Evolutionary conservation across 2,888 invertebrate species (phyloP).

Genomic region (Agrotis segetum): DNA sequence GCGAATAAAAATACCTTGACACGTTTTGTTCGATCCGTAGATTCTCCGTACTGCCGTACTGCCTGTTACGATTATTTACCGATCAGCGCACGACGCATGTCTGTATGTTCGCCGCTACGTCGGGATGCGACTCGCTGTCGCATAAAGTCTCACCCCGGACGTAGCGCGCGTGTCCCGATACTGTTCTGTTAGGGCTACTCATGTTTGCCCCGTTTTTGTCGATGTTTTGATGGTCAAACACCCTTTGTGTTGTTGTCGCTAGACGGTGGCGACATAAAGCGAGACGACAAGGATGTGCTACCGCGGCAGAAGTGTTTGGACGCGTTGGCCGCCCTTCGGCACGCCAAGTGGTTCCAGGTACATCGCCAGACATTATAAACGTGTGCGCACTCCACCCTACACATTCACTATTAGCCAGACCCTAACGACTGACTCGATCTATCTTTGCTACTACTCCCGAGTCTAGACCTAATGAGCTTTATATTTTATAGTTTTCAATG

Average conservation of each 20-base stretch:
- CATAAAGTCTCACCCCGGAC: conserved; percentile 8
- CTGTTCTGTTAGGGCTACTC: conserved; percentile 61
- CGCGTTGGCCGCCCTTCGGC: conserved; percentile 99
- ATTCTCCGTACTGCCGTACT: conserved; percentile 25
- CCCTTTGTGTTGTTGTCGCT: conserved; percentile 92
- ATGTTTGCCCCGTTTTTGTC: conserved; percentile 90
- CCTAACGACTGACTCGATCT: conserved; percentile 9
- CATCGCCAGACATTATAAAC: conserved; percentile 87
- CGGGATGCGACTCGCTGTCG: conserved; percentile 24
- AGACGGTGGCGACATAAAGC: conserved; percentile 92
- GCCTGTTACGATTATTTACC: conserved; percentile 35
- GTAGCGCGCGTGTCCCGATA: conserved; percentile 27
- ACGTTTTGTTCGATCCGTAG: conserved; percentile 43
- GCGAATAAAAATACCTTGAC: conserved; percentile 25
- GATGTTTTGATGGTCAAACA: conserved; percentile 94
- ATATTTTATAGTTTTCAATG: conserved; percentile 48
- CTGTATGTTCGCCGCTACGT: conserved; percentile 14
- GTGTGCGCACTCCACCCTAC: conserved; percentile 80
- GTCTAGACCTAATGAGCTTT: conserved; percentile 35
- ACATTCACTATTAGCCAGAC: neutral
- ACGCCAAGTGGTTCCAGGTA: conserved; percentile 99
- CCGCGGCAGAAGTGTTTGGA: conserved; percentile 99
- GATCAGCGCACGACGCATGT: conserved; percentile 25
- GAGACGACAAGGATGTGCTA: conserved; percentile 97
- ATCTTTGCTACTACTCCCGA: conserved; percentile 39